Evolutionary conservation across 2,113 vertebrate species (phyloP).

Genomic region (Hypocryptadius cinnamomeus): DNA sequence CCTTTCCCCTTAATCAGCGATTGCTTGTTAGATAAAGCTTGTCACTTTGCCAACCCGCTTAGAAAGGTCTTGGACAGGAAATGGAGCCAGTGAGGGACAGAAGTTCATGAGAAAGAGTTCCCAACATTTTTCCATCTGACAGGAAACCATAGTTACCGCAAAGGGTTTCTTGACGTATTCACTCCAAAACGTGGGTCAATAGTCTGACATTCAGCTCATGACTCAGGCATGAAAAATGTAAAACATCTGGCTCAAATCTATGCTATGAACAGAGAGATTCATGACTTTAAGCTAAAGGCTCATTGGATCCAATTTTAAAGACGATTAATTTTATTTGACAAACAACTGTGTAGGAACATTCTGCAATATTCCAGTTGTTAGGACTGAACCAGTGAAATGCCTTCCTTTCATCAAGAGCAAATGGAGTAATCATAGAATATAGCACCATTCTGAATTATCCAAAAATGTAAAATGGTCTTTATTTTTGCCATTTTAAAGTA

Average conservation of each 20-base stretch:
- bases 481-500: neutral
- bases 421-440: neutral
- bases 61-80: slow-evolving; percentile 11
- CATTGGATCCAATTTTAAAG: neutral
- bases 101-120: slow-evolving; percentile 34
- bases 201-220: neutral
- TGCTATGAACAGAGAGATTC: neutral
- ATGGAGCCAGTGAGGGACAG: neutral
- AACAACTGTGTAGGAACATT: neutral
- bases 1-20: neutral
- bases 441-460: neutral
- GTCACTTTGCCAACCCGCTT: neutral
- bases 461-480: neutral
- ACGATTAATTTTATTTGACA: neutral
- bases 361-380: neutral
- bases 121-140: slow-evolving; percentile 39
- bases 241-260: slow-evolving; percentile 32
- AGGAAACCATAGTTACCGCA: slow-evolving; percentile 18
- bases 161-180: slow-evolving; percentile 5
- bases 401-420: neutral
- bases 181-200: neutral
- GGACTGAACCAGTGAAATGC: neutral
- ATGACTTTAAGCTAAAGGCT: neutral
- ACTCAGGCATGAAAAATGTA: slow-evolving; percentile 35
- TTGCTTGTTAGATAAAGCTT: neutral